Conservation (phyloP, 2,113 vertebrate genomes). For the Willisornis vidua region DNA sequence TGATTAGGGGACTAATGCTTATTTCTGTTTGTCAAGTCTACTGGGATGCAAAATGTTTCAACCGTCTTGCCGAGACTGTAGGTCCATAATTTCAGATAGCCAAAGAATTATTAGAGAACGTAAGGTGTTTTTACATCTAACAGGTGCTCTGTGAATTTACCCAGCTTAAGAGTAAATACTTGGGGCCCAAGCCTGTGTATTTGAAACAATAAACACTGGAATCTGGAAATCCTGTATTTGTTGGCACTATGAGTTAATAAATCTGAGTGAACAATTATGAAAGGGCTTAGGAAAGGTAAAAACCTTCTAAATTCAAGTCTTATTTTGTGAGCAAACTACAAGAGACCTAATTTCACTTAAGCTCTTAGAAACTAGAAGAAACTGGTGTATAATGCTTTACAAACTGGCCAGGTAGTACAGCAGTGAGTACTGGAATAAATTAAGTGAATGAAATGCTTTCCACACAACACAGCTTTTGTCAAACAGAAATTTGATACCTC, state of each 20-base stretch:
- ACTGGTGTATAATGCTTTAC: background rate
- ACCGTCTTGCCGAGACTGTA: background rate
- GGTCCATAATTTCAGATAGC: background rate
- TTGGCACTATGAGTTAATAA: background rate
- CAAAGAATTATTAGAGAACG: background rate
- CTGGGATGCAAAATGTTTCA: background rate
- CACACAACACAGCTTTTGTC: background rate
- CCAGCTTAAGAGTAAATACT: background rate
- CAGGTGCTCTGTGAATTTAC: background rate
- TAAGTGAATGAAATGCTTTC: background rate
- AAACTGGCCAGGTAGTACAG: background rate
- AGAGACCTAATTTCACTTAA: background rate
- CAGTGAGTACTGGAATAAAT: rapidly evolving
- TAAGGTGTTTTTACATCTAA: background rate
- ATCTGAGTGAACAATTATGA: background rate
- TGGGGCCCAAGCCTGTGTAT: background rate
- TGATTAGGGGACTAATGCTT: background rate
- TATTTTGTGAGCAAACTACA: background rate
- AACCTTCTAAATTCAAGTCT: background rate
- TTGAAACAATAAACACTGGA: background rate
- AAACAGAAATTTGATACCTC: background rate
- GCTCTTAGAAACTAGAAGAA: background rate
- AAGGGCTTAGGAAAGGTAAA: background rate
- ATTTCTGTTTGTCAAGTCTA: background rate
- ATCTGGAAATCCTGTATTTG: background rate